Conservation (phyloP, 2,113 vertebrate genomes). For the Orientallactaga bullata region DNA sequence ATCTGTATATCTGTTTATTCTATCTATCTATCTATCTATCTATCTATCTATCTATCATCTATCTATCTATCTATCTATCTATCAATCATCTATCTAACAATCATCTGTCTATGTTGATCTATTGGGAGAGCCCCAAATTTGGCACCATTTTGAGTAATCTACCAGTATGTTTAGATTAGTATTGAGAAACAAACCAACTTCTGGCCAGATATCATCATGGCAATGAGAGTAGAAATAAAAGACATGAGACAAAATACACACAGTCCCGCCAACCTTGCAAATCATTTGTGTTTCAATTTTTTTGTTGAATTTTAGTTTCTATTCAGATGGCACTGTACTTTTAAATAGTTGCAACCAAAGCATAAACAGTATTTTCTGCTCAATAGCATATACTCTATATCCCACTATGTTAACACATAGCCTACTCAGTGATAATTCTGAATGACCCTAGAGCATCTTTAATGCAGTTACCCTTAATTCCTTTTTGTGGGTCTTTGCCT, state of each 20-base stretch:
- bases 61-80: no score
- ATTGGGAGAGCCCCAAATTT: not conserved
- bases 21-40: not conserved
- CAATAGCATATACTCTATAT: not conserved
- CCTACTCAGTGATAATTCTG: slow-evolving; percentile 21
- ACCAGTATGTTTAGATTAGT: not conserved
- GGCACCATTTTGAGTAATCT: not conserved
- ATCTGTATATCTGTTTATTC: not conserved
- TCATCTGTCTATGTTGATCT: no score
- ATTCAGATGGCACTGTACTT: not conserved
- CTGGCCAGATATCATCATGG: not conserved
- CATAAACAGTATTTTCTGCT: not conserved
- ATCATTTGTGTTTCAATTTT: not conserved
- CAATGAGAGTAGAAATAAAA: slow-evolving; percentile 36
- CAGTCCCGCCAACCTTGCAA: not conserved
- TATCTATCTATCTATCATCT: not conserved
- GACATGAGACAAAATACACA: not conserved
- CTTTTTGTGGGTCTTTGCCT: not conserved
- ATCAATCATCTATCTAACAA: no score
- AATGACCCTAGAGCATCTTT: not conserved
- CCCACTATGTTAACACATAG: not conserved
- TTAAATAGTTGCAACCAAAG: not conserved
- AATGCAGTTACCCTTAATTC: not conserved
- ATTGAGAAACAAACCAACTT: not conserved
- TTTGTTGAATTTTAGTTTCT: slow-evolving; percentile 44